Evolutionary conservation across 2,797 vertebrate species (phyloP).

Genomic region (Muscicapa comitata): DNA sequence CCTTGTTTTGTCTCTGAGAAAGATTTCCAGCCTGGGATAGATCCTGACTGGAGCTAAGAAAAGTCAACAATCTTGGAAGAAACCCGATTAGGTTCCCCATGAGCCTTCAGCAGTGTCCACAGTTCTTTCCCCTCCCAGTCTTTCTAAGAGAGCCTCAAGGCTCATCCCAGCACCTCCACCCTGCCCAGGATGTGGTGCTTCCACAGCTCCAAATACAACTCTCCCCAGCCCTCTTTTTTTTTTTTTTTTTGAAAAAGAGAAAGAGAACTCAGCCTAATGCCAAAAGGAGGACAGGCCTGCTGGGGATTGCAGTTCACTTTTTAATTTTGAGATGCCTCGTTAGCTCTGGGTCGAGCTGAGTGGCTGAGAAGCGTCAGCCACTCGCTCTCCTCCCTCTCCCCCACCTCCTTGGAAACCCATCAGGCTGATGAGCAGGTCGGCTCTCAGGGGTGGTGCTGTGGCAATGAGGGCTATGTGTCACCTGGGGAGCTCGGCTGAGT

Average conservation of each 20-base stretch:
- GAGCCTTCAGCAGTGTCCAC: too few relatives aligned
- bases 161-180: not conserved
- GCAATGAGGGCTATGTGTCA: not conserved
- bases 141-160: not conserved
- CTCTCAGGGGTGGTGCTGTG: not conserved
- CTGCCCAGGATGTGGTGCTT: not conserved
- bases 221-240: not conserved
- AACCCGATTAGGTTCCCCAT: too few relatives aligned
- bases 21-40: too few relatives aligned
- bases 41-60: too few relatives aligned
- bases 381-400: not conserved
- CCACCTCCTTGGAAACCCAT: constrained; percentile 6
- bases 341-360: constrained; percentile 56
- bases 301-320: constrained; percentile 70
- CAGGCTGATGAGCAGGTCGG: not conserved
- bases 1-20: too few relatives aligned
- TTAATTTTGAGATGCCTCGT: constrained; percentile 68
- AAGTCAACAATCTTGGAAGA: too few relatives aligned
- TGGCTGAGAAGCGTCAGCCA: constrained; percentile 12
- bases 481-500: not conserved
- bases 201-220: not conserved
- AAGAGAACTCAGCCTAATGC: constrained; percentile 51
- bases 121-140: not conserved
- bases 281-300: constrained; percentile 70
- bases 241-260: not conserved